Evolutionary conservation across 2,888 invertebrate genomes (phyloP), one percentile per base, ranked within the genome.

Genomic region (Monoplex corrugatus): DNA sequence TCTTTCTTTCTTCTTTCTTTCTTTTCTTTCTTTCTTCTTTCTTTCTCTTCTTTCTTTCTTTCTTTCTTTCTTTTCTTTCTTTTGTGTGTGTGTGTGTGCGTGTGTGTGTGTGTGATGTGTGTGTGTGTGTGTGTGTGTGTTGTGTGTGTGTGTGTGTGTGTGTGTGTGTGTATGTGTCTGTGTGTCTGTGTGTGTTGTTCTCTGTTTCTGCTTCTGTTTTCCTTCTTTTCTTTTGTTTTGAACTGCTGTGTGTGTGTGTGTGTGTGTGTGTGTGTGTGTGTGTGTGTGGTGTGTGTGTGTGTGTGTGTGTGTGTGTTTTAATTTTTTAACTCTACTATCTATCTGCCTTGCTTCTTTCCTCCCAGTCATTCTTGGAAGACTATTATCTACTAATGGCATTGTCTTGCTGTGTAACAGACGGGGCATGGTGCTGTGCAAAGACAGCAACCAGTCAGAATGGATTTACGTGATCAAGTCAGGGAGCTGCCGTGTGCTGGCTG

Each of bases 391-490:
- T 19, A 16, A n/a, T 40, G 80, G 40, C 19, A 40, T 16, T 13
- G 2, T 38, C 40, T 72, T 10, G 10, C 72, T 80, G 80, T 80
- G 80, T 35, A 1, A 23, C 90, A 96, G 96, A 87, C 92, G 95
- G n/a, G 96, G 95, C 5, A 92, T 94, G n/a, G 91, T 96, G 35
- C 93, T 96, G 38, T 95, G 95, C 88, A 93, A 93, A 87, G 94
- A 96, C 92, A 95, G 94, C 87, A 95, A 94, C 89, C 89, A 91
- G 19, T 91, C 94, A 13, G 95, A 96, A 43, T 96, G 95, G 95
- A 93, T 96, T 86, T 95, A 95, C 89, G 91, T 96, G 57, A 94
- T 96, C 87, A 95, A 94, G 91, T 93, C 94, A 1, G 96, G 96
- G 0, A 91, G 93, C 2, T 96, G 96, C 91, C 92, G 94, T 19